Conservation (phyloP, 2,113 vertebrate species). For the Parus major region DNA sequence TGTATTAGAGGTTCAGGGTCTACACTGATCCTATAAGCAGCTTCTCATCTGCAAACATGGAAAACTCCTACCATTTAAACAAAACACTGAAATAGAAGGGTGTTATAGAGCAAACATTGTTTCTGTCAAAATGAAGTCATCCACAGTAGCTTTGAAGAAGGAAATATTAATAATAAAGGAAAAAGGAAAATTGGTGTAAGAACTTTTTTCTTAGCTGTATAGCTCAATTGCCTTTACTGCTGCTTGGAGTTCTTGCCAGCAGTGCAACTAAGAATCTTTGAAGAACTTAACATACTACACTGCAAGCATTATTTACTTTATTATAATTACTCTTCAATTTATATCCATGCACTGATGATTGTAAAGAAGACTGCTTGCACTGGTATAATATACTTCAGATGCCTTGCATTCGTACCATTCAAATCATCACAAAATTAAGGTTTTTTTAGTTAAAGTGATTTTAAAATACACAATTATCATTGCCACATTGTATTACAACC, state of each 20-base stretch:
- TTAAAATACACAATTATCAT: not conserved
- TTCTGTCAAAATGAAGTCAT: not conserved
- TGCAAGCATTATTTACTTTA: not conserved
- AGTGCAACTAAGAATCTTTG: not conserved
- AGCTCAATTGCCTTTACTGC: not conserved
- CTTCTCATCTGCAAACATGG: not conserved
- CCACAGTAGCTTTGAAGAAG: not conserved
- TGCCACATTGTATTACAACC: not conserved
- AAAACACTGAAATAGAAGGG: not conserved
- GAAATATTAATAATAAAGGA: not conserved
- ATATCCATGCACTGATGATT: not conserved
- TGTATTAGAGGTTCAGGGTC: not conserved
- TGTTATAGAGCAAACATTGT: not conserved
- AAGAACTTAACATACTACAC: not conserved
- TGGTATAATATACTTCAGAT: not conserved
- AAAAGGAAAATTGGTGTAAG: not conserved
- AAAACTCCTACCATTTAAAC: not conserved
- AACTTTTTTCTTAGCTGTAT: not conserved
- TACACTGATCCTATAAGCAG: not conserved
- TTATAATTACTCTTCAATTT: not conserved
- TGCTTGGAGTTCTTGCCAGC: not conserved
- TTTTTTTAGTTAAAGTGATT: not conserved
- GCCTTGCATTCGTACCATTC: not conserved
- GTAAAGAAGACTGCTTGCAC: not conserved
- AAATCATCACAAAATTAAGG: not conserved